Base-by-base conservation (phyloP, 1,140 invertebrate genomes). In the Anagrus nilaparvatae region DNA sequence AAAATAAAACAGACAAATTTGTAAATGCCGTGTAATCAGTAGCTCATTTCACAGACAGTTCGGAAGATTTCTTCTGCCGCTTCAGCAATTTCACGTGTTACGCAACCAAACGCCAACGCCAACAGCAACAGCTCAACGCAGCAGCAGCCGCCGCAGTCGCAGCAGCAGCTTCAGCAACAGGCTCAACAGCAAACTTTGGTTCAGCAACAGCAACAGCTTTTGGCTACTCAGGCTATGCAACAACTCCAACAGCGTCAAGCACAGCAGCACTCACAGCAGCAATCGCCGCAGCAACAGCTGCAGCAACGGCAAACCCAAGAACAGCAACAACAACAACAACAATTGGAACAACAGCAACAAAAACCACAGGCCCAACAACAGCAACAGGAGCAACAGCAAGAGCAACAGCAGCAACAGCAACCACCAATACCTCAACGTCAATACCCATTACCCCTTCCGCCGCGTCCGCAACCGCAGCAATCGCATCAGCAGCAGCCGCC, bases 11-110 rank as follows among this genome's bases (percentile, higher is more conserved):
- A 21, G 14, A 33, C 29, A 46, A 41, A 20, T 31, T 16, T 45
- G 37, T 51, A 56, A 53, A 60, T 45, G 39, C 60, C 54, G 60
- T 58, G 53, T 65, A 63, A 67, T 66, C 61, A 69, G 61, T 60
- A 58, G 54, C 46, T 67, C 44, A 59, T 67, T 67, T 69, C 66
- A 69, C 66, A 69, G 66, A 69, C 65, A 69, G 66, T 69, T 67
- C 66, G 66, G 63, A 69, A 69, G 66, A 69, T 65, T 69, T 67
- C 65, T 69, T 66, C 66, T 63, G 58, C 59, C 66, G 65, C 46
- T 67, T 69, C 66, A 61, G 58, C 65, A 56, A 60, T 67, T 61
- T 61, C 66, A 58, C 66, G 66, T 66, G 64, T 60, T 69, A 66
- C 59, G 60, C 61, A 51, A 59, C 35, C 51, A 60, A 52, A 54